Base-by-base conservation (phyloP, 2,113 vertebrate species). In the Hydrolagus affinis region DNA sequence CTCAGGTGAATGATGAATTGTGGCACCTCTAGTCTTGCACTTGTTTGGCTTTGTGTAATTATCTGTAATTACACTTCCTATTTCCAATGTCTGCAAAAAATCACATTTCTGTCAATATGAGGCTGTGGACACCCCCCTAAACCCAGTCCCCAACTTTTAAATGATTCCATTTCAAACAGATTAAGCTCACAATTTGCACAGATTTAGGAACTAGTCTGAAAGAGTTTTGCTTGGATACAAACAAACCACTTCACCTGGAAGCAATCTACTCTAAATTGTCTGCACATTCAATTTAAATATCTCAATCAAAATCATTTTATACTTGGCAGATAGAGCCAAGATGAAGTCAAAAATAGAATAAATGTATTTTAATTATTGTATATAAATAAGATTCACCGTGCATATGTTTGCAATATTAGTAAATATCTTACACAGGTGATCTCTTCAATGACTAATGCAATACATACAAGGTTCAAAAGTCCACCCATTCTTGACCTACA, bases 21-120 rank as follows among this genome's bases (percentile, higher is more conserved):
- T 62, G 76, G 76, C 76, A 80, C 23, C 25, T 80, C 76, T 17
- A 80, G 76, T 80, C 23, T 64, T 80, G 76, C 76, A 62, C 76
- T 80, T 80, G 57, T 80, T 80, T 80, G 76, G 59, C 59, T 80
- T 64, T 64, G 12, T 62, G 76, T 80, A 80, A 80, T 80, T 80
- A 80, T 62, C 62, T 80, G 57, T 80, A 80, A 80, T 80, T 80
- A 19, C 59, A 80, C 59, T 80, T 80, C 76, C 76, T 80, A 80
- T 62, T 80, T 80, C 12, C 76, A 80, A 23, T 80, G 76, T 80
- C 76, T 80, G 76, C 76, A 80, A 80, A 57, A 80, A 80, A 80
- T 80, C 59, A 62, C 59, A 62, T 80, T 80, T 60, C 76, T 80
- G 76, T 62, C 59, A 80, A 80, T 60, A 44, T 28, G 76, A 23